These are phyloP conservation scores for Euclidia mi DNA, from an alignment of 2,888 invertebrate genomes.

Conservation along the genomic window DNA sequence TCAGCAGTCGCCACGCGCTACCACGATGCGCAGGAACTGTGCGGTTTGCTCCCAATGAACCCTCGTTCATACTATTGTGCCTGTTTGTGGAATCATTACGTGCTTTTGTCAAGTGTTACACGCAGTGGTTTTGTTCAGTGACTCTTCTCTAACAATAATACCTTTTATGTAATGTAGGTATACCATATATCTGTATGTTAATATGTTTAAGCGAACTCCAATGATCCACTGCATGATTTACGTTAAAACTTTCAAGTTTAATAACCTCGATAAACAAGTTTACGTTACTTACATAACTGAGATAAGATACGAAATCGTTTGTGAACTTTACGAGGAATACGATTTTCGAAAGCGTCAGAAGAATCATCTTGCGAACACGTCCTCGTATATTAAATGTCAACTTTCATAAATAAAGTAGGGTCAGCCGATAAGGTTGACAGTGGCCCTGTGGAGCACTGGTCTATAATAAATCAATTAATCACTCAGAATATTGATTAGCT, in stretches of 20 bases:
- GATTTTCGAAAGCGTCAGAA: conserved; percentile 62
- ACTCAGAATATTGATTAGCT: conserved; percentile 73
- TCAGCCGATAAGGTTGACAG: conserved; percentile 64
- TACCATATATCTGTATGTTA: conserved; percentile 17
- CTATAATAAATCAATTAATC: conserved; percentile 75
- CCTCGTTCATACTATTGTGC: conserved; percentile 43
- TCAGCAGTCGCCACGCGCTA: conserved; percentile 34
- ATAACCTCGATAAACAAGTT: conserved; percentile 58
- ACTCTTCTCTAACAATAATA: conserved; percentile 36
- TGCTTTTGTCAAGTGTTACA: conserved; percentile 60
- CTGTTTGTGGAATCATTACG: conserved; percentile 61
- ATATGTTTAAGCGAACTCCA: conserved; percentile 30
- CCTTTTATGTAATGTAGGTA: conserved; percentile 39
- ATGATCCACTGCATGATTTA: conserved; percentile 43
- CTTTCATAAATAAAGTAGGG: conserved; percentile 66
- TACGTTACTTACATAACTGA: conserved; percentile 56
- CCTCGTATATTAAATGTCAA: conserved; percentile 61
- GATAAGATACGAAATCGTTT: conserved; percentile 48
- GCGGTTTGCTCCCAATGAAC: conserved; percentile 71
- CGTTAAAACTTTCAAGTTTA: conserved; percentile 29
- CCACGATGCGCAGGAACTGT: conserved; percentile 83
- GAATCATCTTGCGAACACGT: conserved; percentile 50
- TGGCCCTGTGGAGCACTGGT: conserved; percentile 71
- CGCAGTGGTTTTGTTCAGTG: conserved; percentile 58
- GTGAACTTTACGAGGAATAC: conserved; percentile 49